Conservation (phyloP, 2,113 vertebrate species). For the Halichoeres trimaculatus region DNA sequence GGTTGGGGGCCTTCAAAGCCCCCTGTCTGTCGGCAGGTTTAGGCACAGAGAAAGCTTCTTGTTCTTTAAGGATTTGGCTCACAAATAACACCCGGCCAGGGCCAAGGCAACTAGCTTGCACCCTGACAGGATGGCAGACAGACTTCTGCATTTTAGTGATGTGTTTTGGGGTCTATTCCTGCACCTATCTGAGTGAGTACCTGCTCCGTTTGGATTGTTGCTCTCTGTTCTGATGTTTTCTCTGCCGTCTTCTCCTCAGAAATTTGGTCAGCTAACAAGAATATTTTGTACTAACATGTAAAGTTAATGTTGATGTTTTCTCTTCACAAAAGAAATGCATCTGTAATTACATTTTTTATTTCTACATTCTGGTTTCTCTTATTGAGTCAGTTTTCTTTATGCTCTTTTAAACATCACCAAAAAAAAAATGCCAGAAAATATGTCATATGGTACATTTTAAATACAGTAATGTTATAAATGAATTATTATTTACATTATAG, state of each 20-base stretch:
- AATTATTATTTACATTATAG: neutral
- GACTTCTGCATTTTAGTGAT: slow-evolving; percentile 65
- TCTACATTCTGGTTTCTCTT: slow-evolving; percentile 4
- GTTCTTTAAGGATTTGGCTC: slow-evolving; percentile 86
- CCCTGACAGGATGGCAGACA: slow-evolving; percentile 70
- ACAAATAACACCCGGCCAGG: slow-evolving; percentile 83
- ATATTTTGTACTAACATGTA: slow-evolving; percentile 8
- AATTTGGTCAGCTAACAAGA: slow-evolving; percentile 16
- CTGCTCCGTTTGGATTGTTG: slow-evolving; percentile 51
- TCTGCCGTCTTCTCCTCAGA: slow-evolving; percentile 39
- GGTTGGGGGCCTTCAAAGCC: slow-evolving; percentile 88
- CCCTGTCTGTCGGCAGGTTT: slow-evolving; percentile 86
- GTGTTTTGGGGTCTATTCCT: slow-evolving; percentile 63
- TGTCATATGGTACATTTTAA: slow-evolving; percentile 18
- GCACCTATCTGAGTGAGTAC: slow-evolving; percentile 72
- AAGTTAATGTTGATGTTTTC: slow-evolving; percentile 9
- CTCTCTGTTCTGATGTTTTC: slow-evolving; percentile 44
- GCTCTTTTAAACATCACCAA: slow-evolving; percentile 4
- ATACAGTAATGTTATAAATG: neutral
- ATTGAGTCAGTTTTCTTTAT: slow-evolving; percentile 18
- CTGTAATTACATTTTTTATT: neutral
- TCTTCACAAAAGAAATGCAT: slow-evolving; percentile 3
- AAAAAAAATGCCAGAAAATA: neutral
- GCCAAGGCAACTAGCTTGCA: slow-evolving; percentile 74
- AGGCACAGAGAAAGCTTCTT: slow-evolving; percentile 85